Evolutionary conservation across 2,797 vertebrate species (phyloP).

Genomic region (Microchirus variegatus): DNA sequence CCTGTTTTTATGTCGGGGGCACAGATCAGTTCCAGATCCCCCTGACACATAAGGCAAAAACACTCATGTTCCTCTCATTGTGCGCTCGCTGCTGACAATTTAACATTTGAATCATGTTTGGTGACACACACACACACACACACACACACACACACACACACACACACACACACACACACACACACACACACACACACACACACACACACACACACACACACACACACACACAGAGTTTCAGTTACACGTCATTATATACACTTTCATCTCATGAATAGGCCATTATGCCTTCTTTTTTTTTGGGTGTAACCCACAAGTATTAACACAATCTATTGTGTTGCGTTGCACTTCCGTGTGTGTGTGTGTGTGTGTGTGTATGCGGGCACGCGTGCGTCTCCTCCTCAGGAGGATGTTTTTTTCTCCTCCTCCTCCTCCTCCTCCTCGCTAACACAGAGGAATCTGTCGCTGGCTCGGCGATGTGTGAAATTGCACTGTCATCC

Average conservation of each 20-base stretch:
- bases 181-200: no score
- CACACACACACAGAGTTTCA: background rate
- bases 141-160: background rate
- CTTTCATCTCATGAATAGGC: slow-evolving; percentile 30
- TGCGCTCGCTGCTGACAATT: slow-evolving; percentile 33
- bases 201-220: background rate
- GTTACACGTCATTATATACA: slow-evolving; percentile 16
- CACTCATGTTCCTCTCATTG: slow-evolving; percentile 29
- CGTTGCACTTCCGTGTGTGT: slow-evolving; percentile 9
- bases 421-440: slow-evolving; percentile 31
- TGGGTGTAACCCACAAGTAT: slow-evolving; percentile 27
- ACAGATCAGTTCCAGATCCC: slow-evolving; percentile 73
- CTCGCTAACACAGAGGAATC: slow-evolving; percentile 51
- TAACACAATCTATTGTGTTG: slow-evolving; percentile 24
- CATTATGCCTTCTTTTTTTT: slow-evolving; percentile 35
- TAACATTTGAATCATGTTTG: slow-evolving; percentile 23
- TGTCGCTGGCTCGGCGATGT: slow-evolving; percentile 53
- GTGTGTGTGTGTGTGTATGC: slow-evolving; percentile 6
- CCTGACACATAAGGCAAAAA: slow-evolving; percentile 46
- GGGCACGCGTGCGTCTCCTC: slow-evolving; percentile 3
- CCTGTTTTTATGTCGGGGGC: slow-evolving; percentile 52
- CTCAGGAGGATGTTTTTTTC: slow-evolving; percentile 57
- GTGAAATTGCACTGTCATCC: slow-evolving; percentile 74
- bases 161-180: background rate
- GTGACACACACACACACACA: background rate